Evolutionary conservation across 2,888 invertebrate genomes (phyloP).

Genomic region (Nematopogon swammerdamellus): DNA sequence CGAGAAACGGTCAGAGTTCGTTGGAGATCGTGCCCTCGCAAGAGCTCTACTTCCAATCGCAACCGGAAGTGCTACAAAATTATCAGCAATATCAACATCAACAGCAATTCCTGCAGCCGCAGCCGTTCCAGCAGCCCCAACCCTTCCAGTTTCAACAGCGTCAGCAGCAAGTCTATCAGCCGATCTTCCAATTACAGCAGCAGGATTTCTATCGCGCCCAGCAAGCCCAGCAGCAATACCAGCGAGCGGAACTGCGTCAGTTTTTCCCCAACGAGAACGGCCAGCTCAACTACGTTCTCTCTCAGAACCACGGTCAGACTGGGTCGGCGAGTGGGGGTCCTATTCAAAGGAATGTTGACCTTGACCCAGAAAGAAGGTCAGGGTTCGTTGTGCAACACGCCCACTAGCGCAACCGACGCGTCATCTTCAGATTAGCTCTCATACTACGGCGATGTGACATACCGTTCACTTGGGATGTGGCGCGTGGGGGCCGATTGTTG

Average conservation of each 20-base stretch:
- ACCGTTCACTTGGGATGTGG: not conserved
- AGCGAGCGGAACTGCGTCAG: constrained; percentile 12
- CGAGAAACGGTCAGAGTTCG: constrained; percentile 4
- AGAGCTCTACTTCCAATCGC: constrained; percentile 16
- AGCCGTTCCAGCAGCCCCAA: not conserved
- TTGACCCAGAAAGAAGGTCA: constrained; percentile 32
- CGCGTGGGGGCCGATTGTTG: not conserved
- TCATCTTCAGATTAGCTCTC: too few relatives aligned
- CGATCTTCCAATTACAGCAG: constrained; percentile 9
- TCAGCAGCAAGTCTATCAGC: not conserved
- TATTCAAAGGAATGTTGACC: constrained; percentile 29
- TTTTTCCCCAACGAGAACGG: constrained; percentile 9
- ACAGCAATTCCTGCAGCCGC: not conserved
- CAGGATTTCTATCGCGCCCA: constrained; percentile 12
- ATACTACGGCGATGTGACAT: not conserved
- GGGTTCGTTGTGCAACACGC: not conserved
- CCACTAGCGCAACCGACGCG: not conserved
- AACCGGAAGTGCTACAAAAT: not conserved
- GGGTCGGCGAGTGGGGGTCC: constrained; percentile 10
- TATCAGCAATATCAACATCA: not conserved
- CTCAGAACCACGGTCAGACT: constrained; percentile 7
- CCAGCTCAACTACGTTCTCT: constrained; percentile 18
- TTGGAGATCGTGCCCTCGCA: constrained; percentile 17
- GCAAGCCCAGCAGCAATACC: constrained; percentile 12
- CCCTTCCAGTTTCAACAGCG: not conserved